phyloP scores from a whole-genome alignment of 2,888 invertebrate genomes.

The Thymelicus acteon region DNA sequence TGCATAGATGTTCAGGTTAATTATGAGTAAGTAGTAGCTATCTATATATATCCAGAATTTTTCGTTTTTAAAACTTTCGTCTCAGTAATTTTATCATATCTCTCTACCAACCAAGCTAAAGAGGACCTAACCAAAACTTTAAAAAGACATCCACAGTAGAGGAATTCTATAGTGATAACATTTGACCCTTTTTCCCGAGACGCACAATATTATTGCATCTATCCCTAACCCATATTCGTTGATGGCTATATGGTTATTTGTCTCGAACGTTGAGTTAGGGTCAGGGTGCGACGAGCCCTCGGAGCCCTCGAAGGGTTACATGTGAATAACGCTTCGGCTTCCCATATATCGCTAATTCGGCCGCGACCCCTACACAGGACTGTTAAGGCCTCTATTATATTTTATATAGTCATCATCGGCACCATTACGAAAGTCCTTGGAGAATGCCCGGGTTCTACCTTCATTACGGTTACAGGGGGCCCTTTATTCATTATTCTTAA shows the following conservation, averaged over 20 bases:
- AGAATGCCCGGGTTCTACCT: conserved; percentile 59
- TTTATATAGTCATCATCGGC: conserved; percentile 74
- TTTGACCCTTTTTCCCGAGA: not conserved
- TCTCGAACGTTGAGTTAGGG: conserved; percentile 46
- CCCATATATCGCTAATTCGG: conserved; percentile 52
- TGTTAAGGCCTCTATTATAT: conserved; percentile 73
- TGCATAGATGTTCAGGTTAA: too few relatives aligned
- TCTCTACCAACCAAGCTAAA: too few relatives aligned
- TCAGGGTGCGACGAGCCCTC: not conserved
- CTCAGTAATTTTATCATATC: too few relatives aligned
- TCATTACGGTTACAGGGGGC: conserved; percentile 69
- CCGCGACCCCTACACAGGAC: conserved; percentile 51
- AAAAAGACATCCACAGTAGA: conserved; percentile 31
- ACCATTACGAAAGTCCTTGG: conserved; percentile 67
- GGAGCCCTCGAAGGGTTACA: conserved; percentile 40
- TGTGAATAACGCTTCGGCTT: conserved; percentile 48
- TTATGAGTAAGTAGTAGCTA: too few relatives aligned
- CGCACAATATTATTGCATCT: conserved; percentile 18
- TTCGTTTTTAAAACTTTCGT: too few relatives aligned
- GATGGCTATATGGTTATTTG: conserved; percentile 48
- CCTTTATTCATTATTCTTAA: conserved; percentile 74
- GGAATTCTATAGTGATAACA: not conserved
- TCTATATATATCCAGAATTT: too few relatives aligned
- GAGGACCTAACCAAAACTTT: not conserved
- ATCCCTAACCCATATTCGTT: conserved; percentile 21